Conservation (phyloP, 2,888 invertebrate genomes). For the Drosophila multiciliata region DNA sequence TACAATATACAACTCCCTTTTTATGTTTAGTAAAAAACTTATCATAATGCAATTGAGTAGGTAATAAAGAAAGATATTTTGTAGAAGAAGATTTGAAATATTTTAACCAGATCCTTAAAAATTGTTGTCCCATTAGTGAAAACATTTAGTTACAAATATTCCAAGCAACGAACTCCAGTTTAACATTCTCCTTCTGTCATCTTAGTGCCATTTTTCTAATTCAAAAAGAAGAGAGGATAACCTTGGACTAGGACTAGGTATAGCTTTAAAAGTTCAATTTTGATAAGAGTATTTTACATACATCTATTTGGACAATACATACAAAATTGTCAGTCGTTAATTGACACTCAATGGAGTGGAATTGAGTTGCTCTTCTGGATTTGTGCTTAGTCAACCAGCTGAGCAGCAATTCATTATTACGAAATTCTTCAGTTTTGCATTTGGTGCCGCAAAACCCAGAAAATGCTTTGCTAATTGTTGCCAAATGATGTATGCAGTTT, state of each 20-base stretch:
- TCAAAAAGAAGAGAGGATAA: not conserved
- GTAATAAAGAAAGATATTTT: too few relatives aligned
- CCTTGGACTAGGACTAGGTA: not conserved
- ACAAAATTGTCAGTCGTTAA: not conserved
- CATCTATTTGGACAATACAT: not conserved
- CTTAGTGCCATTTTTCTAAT: not conserved
- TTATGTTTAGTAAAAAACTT: too few relatives aligned
- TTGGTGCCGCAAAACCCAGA: constrained; percentile 47
- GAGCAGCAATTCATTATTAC: constrained; percentile 53
- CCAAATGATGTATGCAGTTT: constrained; percentile 41
- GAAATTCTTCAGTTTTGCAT: constrained; percentile 28
- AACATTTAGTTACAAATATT: not conserved
- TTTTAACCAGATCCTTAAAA: not conserved
- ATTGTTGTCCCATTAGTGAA: not conserved
- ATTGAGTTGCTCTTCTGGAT: constrained; percentile 6
- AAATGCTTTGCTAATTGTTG: constrained; percentile 60
- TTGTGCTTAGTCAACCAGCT: constrained; percentile 36
- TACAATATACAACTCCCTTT: too few relatives aligned
- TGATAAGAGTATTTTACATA: not conserved
- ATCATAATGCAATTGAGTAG: not conserved
- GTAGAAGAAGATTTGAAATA: not conserved
- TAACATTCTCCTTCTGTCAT: not conserved
- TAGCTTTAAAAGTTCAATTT: not conserved
- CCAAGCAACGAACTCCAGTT: not conserved
- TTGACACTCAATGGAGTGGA: constrained; percentile 13